phyloP scores from a whole-genome alignment of 2,797 vertebrate genomes.

The Sebastes trivittatus region DNA sequence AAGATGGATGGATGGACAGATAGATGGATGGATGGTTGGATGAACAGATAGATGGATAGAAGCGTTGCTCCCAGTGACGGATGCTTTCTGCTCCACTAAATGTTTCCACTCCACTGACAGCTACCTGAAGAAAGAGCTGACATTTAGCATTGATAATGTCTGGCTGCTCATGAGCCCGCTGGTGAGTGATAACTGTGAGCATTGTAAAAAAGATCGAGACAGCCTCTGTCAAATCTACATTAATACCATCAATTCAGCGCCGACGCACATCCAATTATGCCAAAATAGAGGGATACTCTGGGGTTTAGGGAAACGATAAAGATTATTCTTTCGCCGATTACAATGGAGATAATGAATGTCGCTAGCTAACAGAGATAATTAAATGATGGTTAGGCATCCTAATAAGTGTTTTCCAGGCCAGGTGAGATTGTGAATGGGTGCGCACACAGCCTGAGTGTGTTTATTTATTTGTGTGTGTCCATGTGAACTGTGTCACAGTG shows the following conservation, averaged over 20 bases:
- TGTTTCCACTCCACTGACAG: slow-evolving; percentile 10
- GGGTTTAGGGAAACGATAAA: slow-evolving; percentile 40
- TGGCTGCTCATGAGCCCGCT: slow-evolving; percentile 4
- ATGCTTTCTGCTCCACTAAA: slow-evolving; percentile 10
- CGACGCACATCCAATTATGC: slow-evolving; percentile 40
- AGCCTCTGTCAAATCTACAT: slow-evolving; percentile 45
- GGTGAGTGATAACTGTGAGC: slow-evolving; percentile 18
- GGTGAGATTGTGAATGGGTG: not conserved
- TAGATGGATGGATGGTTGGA: not conserved
- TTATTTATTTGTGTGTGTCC: not conserved
- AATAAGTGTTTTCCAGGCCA: slow-evolving; percentile 14
- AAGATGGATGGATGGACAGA: not conserved
- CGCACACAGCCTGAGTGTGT: not conserved
- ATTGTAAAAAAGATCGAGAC: slow-evolving; percentile 6
- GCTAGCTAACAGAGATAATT: slow-evolving; percentile 38
- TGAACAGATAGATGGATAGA: slow-evolving; percentile 1
- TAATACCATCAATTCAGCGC: slow-evolving; percentile 33
- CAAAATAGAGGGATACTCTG: slow-evolving; percentile 41
- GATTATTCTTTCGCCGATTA: slow-evolving; percentile 31
- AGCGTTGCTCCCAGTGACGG: not conserved
- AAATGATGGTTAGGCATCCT: slow-evolving; percentile 33
- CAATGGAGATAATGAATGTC: slow-evolving; percentile 48
- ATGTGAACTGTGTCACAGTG: slow-evolving; percentile 10
- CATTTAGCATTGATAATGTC: slow-evolving; percentile 43
- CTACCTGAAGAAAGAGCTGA: slow-evolving; percentile 29